Conservation (phyloP, 2,888 invertebrate species). For the Osedax fenrisi region DNA sequence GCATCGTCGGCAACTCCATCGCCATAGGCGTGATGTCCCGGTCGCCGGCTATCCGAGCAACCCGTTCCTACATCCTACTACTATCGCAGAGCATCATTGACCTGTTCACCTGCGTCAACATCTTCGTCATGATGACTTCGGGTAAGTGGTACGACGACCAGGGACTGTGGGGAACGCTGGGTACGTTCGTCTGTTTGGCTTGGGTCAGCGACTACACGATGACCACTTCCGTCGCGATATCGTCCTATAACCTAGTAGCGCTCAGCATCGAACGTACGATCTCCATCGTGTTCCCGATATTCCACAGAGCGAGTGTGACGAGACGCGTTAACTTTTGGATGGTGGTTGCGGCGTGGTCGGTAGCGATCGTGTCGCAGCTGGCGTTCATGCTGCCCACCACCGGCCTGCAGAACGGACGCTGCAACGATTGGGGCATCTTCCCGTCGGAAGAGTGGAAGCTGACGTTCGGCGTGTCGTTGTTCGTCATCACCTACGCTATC, state of each 20-base stretch:
- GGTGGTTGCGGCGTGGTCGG: background rate
- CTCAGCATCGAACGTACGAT: background rate
- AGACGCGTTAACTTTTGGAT: background rate
- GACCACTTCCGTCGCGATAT: background rate
- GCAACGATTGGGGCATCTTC: background rate
- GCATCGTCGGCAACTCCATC: background rate
- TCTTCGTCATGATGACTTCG: background rate
- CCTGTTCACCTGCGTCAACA: background rate
- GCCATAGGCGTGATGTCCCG: background rate
- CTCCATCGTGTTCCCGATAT: background rate
- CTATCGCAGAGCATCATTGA: background rate
- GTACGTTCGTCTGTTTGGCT: background rate
- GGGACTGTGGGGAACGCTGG: background rate
- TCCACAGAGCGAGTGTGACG: background rate
- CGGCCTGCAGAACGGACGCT: background rate
- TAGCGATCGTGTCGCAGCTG: background rate
- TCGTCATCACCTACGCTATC: background rate
- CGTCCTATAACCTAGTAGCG: background rate
- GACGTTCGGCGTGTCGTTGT: background rate
- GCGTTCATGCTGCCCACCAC: background rate
- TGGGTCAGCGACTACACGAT: background rate
- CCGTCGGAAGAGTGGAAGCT: background rate
- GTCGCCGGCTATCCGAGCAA: background rate
- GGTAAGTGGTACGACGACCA: background rate
- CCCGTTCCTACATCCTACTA: background rate